phyloP scores from a whole-genome alignment of 2,888 invertebrate genomes.

The Polyommatus iphigenia region DNA sequence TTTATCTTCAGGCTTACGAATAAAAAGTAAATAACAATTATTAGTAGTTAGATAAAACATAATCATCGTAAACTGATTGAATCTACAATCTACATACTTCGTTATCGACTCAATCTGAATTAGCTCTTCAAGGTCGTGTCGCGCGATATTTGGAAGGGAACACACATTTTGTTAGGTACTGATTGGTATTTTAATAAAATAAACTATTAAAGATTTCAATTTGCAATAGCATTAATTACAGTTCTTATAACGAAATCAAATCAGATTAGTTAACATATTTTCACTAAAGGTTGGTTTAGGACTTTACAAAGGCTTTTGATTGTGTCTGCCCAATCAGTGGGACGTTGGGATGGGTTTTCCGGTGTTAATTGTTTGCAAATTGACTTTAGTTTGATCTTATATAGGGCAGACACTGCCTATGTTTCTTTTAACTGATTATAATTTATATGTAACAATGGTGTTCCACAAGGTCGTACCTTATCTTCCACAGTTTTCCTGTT shows the following conservation, averaged over 20 bases:
- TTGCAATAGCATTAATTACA: neutral
- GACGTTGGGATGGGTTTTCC: neutral
- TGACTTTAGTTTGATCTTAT: neutral
- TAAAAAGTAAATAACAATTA: neutral
- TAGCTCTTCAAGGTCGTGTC: slow-evolving; percentile 1
- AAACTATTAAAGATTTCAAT: neutral
- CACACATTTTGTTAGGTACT: neutral
- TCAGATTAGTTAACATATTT: no score
- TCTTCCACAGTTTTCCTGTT: neutral
- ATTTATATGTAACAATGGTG: slow-evolving; percentile 1
- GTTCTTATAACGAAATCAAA: neutral
- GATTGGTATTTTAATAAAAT: neutral
- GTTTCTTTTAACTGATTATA: neutral
- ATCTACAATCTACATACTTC: neutral
- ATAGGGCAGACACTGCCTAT: neutral
- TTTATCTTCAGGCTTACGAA: neutral
- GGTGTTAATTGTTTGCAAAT: neutral
- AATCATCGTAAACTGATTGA: slow-evolving; percentile 4
- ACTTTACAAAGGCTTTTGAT: neutral
- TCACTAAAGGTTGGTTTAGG: neutral
- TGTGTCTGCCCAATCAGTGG: neutral
- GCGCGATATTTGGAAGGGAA: neutral
- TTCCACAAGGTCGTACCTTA: neutral
- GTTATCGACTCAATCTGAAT: neutral
- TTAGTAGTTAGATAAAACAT: neutral